Evolutionary conservation across 2,797 vertebrate genomes (phyloP).

Genomic region (Pipistrellus pygmaeus): DNA sequence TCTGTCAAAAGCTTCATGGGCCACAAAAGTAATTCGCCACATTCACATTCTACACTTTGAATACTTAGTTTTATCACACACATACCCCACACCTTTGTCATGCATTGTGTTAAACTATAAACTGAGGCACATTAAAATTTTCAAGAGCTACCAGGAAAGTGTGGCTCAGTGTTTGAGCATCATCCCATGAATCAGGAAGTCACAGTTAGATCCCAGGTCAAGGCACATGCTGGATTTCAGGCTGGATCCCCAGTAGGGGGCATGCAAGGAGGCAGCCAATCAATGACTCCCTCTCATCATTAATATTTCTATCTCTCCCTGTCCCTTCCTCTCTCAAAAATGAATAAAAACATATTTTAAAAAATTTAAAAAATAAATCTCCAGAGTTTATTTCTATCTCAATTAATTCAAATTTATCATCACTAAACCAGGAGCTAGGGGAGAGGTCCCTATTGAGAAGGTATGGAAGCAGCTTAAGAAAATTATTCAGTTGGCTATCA

Average conservation of each 20-base stretch:
- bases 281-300: no score
- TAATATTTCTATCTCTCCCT: no score
- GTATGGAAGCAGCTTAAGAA: background rate
- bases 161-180: no score
- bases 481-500: background rate
- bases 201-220: no score
- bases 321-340: no score
- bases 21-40: background rate
- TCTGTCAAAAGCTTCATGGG: conserved; percentile 15
- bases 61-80: background rate
- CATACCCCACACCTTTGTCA: background rate
- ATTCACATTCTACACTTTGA: background rate
- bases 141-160: background rate
- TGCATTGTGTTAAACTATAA: background rate
- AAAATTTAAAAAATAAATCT: no score
- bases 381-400: background rate
- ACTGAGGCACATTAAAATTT: background rate
- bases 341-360: no score
- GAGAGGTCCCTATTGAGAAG: background rate
- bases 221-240: no score
- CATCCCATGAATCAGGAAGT: no score
- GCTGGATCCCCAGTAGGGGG: no score
- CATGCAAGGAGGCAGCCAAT: no score
- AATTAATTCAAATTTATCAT: background rate
- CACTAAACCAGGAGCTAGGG: background rate